Evolutionary conservation across 2,888 invertebrate genomes (phyloP).

Genomic region (Aproaerema taeniolella): DNA sequence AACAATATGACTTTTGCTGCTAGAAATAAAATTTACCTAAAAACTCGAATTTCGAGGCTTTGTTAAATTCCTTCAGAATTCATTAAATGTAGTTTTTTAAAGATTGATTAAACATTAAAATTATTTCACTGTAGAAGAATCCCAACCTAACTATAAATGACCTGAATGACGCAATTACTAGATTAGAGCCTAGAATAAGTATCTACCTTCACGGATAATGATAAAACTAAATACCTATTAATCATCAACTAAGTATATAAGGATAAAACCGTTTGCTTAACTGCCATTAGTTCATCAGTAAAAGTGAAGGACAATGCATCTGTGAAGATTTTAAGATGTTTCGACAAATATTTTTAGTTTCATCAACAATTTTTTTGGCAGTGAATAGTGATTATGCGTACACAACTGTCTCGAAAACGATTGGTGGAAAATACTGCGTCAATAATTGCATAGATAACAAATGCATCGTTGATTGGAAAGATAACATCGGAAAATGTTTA

Average conservation of each 20-base stretch:
- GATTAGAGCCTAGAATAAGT: too few species aligned
- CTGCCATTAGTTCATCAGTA: too few species aligned
- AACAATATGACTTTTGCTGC: too few species aligned
- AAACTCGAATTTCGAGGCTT: too few species aligned
- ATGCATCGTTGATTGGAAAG: not conserved
- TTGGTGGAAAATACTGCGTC: conserved; percentile 1
- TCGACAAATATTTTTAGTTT: not conserved
- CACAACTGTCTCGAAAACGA: conserved; percentile 2
- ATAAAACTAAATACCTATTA: not conserved
- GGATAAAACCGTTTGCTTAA: not conserved
- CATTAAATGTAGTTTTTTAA: too few species aligned
- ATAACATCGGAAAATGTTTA: not conserved
- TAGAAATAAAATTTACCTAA: too few species aligned
- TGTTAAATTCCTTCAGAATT: too few species aligned
- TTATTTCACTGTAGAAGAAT: too few species aligned
- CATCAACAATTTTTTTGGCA: not conserved
- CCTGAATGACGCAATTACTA: too few species aligned
- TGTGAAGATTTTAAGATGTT: not conserved
- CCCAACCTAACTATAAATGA: too few species aligned
- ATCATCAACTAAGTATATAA: not conserved
- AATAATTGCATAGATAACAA: conserved; percentile 3
- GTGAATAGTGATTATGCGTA: not conserved
- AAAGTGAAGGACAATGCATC: not conserved
- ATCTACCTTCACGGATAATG: not conserved
- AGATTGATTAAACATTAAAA: too few species aligned